Evolutionary conservation across 2,113 vertebrate species (phyloP), one percentile per base, ranked within the genome.

Genomic region (Triplophysa rosa): DNA sequence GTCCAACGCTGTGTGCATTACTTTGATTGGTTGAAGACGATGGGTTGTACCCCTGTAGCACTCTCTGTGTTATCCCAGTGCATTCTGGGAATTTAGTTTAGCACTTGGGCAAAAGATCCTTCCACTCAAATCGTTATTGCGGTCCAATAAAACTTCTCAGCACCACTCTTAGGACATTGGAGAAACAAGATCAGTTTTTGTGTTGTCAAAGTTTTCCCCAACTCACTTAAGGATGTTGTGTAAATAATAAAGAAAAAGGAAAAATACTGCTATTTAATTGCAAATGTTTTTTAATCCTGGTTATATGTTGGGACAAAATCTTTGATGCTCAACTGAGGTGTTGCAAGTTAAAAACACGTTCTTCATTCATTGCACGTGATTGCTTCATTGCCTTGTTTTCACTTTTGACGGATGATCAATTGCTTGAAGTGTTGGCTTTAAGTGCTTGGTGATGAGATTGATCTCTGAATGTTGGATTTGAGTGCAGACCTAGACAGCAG

Each of bases 261-360:
- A 85, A 86, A 85, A 90, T 85, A 59, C 85, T 89, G 79, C 88
- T 91, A 90, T 91, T 91, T 92, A 91, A 91, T 87, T 89, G 67
- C 81, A 87, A 72, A 84, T 56, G 52, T 59, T 86, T 81, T 67
- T 74, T 64, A 69, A 84, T 85, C 78, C 84, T 89, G 85, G 84
- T 80, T 82, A 45, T 84, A 80, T 79, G 69, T 84, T 79, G 69
- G 68, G 79, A 58, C 62, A 83, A 77, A 77, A 77, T 0, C 54
- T 81, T 81, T 61, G 62, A 76, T 68, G 23, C 73, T 23, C 42
- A 69, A 82, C 75, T 70, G 42, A 59, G 47, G 78, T 49, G 12
- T 67, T 23, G 9, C 19, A 42, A 40, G 16, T 52, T 54, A 10
- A 54, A 26, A 69, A 29, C 68, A 26, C 68, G 33, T 37, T 83